Evolutionary conservation across 2,797 vertebrate genomes (phyloP).

Genomic region (Poeciliopsis turneri): DNA sequence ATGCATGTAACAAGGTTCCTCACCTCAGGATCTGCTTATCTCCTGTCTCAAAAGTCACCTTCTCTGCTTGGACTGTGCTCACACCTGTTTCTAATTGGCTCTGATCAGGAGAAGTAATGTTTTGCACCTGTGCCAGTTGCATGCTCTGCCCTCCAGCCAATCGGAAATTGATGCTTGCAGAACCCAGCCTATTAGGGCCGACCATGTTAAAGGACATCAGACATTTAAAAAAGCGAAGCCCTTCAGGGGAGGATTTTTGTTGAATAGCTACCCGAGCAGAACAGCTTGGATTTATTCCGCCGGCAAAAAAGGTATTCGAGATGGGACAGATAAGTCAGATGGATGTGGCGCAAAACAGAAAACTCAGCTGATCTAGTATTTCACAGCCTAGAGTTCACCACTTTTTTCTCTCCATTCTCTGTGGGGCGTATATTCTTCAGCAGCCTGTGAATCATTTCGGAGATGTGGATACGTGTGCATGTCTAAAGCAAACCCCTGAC

Average conservation of each 20-base stretch:
- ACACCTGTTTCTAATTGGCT: conserved; percentile 72
- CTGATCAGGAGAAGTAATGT: conserved; percentile 62
- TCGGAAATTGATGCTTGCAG: conserved; percentile 48
- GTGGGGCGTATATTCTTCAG: neutral
- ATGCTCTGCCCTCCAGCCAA: conserved; percentile 51
- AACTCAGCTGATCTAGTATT: conserved; percentile 29
- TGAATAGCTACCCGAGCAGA: conserved; percentile 48
- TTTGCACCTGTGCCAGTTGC: conserved; percentile 66
- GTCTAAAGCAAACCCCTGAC: neutral
- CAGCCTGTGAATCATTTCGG: neutral
- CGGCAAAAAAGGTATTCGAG: conserved; percentile 33
- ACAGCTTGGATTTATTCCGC: conserved; percentile 63
- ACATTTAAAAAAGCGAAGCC: conserved; percentile 20
- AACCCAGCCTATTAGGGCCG: conserved; percentile 51
- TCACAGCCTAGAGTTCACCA: conserved; percentile 35
- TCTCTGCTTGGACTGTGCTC: conserved; percentile 24
- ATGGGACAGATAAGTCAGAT: conserved; percentile 67
- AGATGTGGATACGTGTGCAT: conserved; percentile 2
- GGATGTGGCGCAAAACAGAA: conserved; percentile 48
- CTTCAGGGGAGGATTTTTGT: conserved; percentile 59
- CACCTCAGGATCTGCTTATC: conserved; percentile 20
- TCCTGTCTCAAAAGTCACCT: conserved; percentile 33
- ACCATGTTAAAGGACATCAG: conserved; percentile 22
- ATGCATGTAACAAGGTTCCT: conserved; percentile 17
- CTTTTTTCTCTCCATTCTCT: conserved; percentile 33